These are phyloP conservation scores for Patella vulgata DNA, from an alignment of 1,140 invertebrate genomes.

Conservation along the genomic window DNA sequence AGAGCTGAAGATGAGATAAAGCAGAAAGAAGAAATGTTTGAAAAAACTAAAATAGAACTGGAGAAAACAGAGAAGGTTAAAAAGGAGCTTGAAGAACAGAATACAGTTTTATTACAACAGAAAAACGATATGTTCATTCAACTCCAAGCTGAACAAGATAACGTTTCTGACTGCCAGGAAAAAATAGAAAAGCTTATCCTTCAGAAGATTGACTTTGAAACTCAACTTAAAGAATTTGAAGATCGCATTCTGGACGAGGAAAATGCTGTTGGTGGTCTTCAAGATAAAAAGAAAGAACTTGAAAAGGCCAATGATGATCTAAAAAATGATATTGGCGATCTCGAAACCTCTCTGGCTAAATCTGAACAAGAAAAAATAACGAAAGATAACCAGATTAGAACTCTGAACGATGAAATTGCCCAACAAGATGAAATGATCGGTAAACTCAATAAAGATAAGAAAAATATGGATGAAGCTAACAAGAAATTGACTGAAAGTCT, in stretches of 20 bases:
- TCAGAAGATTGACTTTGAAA: constrained; percentile 95
- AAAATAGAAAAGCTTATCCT: constrained; percentile 88
- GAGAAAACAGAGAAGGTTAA: constrained; percentile 92
- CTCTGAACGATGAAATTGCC: constrained; percentile 92
- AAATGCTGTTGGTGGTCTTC: constrained; percentile 88
- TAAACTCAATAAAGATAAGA: constrained; percentile 99
- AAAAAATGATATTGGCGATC: constrained; percentile 95
- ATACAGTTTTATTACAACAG: constrained; percentile 83
- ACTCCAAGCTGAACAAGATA: constrained; percentile 75
- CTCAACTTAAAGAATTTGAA: constrained; percentile 93
- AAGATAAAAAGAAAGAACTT: constrained; percentile 93
- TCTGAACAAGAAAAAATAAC: constrained; percentile 89
- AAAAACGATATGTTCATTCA: constrained; percentile 86
- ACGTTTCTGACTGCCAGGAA: constrained; percentile 84
- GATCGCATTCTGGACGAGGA: constrained; percentile 93
- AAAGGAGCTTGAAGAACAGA: constrained; percentile 93
- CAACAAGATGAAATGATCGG: constrained; percentile 99
- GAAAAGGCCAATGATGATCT: constrained; percentile 90
- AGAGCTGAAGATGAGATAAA: constrained; percentile 97
- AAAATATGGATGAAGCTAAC: constrained; percentile 90
- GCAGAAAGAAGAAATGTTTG: constrained; percentile 93
- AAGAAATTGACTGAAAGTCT: constrained; percentile 96
- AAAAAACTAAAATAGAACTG: constrained; percentile 90
- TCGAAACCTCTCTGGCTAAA: constrained; percentile 89
- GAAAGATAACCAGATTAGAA: constrained; percentile 98